Base-by-base conservation (phyloP, 2,113 vertebrate species). In the Ceyx cyanopectus region DNA sequence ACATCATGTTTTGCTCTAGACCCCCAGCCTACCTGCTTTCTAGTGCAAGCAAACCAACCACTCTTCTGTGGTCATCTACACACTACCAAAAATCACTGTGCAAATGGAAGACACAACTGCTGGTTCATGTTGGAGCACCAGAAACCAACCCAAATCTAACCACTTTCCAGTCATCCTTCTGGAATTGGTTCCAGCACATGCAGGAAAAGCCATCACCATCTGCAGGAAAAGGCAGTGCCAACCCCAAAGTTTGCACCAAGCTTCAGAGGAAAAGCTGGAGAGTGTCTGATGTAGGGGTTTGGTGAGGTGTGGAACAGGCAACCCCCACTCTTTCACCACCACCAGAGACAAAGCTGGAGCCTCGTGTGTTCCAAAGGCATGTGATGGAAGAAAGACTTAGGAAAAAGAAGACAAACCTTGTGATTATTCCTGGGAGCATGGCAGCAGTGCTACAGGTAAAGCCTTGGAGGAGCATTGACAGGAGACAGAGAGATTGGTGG, bases 361-460 rank as follows among this genome's bases (percentile, higher is more conserved):
- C 51, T 67, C 7, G 2, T 7, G 51, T 32, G 24, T 80, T 93
- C 91, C 72, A 89, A 74, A n/a, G n/a, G 40, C 57, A 90, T 23
- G 77, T 66, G 60, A 80, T 22, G 53, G 63, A 92, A 87, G 23
- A 93, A 82, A 96, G 92, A 95, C 79, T 95, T 80, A 95, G 0
- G 4, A 91, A 96, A 92, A 91, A 15, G 5, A 89, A 87, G 81
- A 96, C 95, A 95, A 96, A 96, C 95, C 95, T 96, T 91, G 95
- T 96, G 75, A 96, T 96, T 95, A 96, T 96, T 96, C 95, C 95
- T 70, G 95, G 95, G 92, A 96, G 93, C 95, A 96, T 96, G 95
- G 90, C 94, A 95, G 95, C 94, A 95, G 85, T 94, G 95, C 94
- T 96, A 96, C 93, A 95, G 95, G 93, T 70, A 90, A 95, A 90